Evolutionary conservation across 2,888 invertebrate species (phyloP).

Genomic region (Adelognathus sp.): DNA sequence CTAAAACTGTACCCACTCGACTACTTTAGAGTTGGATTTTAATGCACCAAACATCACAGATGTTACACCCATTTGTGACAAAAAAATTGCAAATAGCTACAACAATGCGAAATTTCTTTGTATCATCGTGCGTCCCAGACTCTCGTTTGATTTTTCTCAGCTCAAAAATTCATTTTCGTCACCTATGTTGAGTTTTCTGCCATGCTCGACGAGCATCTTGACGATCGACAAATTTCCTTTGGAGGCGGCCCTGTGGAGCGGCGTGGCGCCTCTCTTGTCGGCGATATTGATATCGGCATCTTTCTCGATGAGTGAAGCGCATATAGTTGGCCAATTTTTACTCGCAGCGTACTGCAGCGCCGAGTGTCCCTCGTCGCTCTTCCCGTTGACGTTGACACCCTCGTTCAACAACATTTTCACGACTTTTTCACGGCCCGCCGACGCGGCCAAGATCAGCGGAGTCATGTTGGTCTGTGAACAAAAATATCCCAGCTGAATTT

Average conservation of each 20-base stretch:
- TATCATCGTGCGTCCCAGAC: no score
- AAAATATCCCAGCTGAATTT: not conserved
- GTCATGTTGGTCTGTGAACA: constrained; percentile 85
- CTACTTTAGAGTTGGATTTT: no score
- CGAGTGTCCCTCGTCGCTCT: constrained; percentile 89
- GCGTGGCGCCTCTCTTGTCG: constrained; percentile 88
- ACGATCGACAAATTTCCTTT: constrained; percentile 88
- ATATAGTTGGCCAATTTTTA: constrained; percentile 89
- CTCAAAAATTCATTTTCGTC: not conserved
- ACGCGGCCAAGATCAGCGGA: constrained; percentile 90
- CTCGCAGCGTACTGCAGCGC: constrained; percentile 93
- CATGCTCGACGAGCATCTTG: constrained; percentile 85
- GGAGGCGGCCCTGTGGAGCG: constrained; percentile 91
- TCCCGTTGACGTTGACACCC: constrained; percentile 89
- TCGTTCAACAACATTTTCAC: constrained; percentile 86
- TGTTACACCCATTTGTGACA: no score
- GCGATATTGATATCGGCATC: constrained; percentile 87
- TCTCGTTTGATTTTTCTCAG: no score
- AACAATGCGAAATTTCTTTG: no score
- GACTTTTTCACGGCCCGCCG: constrained; percentile 88
- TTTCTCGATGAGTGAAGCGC: constrained; percentile 85
- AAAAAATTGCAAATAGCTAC: not conserved
- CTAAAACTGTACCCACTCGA: no score
- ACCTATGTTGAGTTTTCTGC: constrained; percentile 82
- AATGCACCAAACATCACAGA: no score